Evolutionary conservation across 2,113 vertebrate species (phyloP).

Genomic region (Anoplopoma fimbria): DNA sequence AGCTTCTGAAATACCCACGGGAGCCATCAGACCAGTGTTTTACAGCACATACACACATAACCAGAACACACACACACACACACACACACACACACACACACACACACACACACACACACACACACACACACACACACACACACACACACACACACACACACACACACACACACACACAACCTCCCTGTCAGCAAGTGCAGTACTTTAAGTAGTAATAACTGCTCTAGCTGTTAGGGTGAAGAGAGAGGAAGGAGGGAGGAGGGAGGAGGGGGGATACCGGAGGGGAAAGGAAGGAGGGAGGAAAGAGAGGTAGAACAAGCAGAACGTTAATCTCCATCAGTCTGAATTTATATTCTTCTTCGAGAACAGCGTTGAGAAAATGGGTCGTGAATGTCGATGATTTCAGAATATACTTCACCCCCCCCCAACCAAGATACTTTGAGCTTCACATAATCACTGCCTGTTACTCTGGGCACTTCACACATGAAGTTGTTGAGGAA

Average conservation of each 20-base stretch:
- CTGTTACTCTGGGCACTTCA: background rate
- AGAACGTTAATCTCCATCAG: conserved; percentile 61
- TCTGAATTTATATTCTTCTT: conserved; percentile 27
- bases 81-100: conserved; percentile 3
- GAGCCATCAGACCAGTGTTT: conserved; percentile 75
- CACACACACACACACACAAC: conserved; percentile 44
- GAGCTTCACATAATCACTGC: conserved; percentile 1
- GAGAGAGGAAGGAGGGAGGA: conserved; percentile 12
- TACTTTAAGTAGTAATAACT: conserved; percentile 76
- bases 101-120: conserved; percentile 33
- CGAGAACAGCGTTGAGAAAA: conserved; percentile 19
- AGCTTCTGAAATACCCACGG: conserved; percentile 70
- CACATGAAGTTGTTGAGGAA: background rate
- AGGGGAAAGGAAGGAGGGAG: conserved; percentile 26
- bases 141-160: too few relatives aligned
- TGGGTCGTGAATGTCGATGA: conserved; percentile 31
- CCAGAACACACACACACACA: conserved; percentile 21
- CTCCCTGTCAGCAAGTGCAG: conserved; percentile 73
- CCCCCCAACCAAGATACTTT: background rate
- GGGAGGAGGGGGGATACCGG: background rate
- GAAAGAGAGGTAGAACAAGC: conserved; percentile 39
- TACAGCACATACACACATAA: conserved; percentile 49
- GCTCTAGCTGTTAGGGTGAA: conserved; percentile 60
- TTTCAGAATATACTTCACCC: conserved; percentile 19
- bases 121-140: too few relatives aligned